Evolutionary conservation across 2,797 vertebrate genomes (phyloP).

Genomic region (Pampus argenteus): DNA sequence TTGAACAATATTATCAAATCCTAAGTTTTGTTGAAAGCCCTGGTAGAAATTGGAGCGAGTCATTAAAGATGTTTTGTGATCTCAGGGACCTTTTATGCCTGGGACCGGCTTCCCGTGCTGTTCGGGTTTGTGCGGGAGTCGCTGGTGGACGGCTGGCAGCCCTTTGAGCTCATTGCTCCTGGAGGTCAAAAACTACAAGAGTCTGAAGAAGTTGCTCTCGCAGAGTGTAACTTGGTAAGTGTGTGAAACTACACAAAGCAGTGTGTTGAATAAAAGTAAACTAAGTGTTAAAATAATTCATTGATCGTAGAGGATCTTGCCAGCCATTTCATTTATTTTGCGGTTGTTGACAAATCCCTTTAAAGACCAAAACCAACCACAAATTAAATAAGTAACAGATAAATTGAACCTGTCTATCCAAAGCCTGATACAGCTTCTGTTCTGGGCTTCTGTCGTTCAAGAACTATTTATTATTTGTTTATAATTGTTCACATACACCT

Average conservation of each 20-base stretch:
- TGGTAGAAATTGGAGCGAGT: not conserved
- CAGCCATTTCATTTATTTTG: not conserved
- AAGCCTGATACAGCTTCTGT: not conserved
- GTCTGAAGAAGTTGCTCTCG: conserved; percentile 85
- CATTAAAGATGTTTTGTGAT: not conserved
- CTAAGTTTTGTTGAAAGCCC: not conserved
- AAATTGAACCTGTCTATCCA: too few species aligned
- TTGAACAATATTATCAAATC: not conserved
- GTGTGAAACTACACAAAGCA: not conserved
- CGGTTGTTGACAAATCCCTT: not conserved
- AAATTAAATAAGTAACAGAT: not conserved
- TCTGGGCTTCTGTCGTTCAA: too few species aligned
- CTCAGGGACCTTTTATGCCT: conserved; percentile 93
- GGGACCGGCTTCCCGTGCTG: conserved; percentile 87
- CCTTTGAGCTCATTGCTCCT: conserved; percentile 92
- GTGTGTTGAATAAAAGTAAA: not conserved
- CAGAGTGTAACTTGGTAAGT: conserved; percentile 93
- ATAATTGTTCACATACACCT: not conserved
- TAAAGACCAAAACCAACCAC: not conserved
- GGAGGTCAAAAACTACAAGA: conserved; percentile 90
- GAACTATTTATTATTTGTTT: not conserved
- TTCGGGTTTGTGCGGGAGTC: conserved; percentile 90
- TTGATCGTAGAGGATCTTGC: too few species aligned
- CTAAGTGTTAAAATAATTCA: not conserved
- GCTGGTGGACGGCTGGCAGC: conserved; percentile 92